A percentile compares a stretch with the other conserved stretches of the same genome.
Conservation (phyloP, 2,888 invertebrate genomes). For the Cheilosia scutellata region DNA sequence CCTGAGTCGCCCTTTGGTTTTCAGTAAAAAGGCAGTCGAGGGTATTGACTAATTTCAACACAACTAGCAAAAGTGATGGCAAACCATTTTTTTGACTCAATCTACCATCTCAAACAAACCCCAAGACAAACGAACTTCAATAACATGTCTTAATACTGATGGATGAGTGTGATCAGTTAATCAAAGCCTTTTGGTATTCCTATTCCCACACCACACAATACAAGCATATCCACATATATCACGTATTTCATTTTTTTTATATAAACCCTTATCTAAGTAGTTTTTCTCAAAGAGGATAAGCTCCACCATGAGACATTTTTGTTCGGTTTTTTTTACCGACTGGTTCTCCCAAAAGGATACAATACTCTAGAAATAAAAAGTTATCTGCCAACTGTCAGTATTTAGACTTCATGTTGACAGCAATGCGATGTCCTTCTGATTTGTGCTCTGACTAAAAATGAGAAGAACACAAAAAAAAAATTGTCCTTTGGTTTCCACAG, state of each 20-base stretch:
- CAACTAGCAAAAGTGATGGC: too few relatives aligned
- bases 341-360: slow-evolving; percentile 26
- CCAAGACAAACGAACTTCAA: neutral
- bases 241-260: neutral
- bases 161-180: slow-evolving; percentile 10
- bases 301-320: slow-evolving; percentile 13
- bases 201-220: neutral
- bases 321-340: neutral
- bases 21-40: too few relatives aligned
- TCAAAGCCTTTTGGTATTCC: slow-evolving; percentile 2
- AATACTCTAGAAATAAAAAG: slow-evolving; percentile 47
- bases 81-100: too few relatives aligned
- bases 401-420: slow-evolving; percentile 70
- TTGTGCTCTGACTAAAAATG: slow-evolving; percentile 47
- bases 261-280: slow-evolving; percentile 1
- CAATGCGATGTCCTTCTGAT: slow-evolving; percentile 68
- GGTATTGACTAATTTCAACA: too few relatives aligned
- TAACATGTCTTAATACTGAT: slow-evolving; percentile 22
- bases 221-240: slow-evolving; percentile 2
- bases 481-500: slow-evolving; percentile 5
- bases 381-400: slow-evolving; percentile 63
- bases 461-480: slow-evolving; percentile 11
- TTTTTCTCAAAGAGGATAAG: slow-evolving; percentile 12
- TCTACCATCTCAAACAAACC: too few relatives aligned
- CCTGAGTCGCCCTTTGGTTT: too few relatives aligned